phyloP scores from a whole-genome alignment of 1,140 invertebrate species.

The Drosophila saltans region DNA sequence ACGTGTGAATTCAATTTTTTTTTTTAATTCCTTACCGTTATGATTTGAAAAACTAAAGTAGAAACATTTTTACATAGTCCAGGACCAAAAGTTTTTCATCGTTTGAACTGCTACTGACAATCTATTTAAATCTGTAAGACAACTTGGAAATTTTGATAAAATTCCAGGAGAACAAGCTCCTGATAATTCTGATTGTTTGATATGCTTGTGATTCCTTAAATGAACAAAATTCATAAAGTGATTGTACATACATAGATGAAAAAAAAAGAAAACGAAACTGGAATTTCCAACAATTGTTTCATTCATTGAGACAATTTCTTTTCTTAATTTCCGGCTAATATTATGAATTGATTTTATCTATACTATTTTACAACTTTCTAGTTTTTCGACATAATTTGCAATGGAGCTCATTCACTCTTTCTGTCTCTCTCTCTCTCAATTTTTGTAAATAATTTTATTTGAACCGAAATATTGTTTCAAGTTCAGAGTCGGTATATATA shows the following conservation, averaged over 20 bases:
- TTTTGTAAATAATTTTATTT: too few species aligned
- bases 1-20: too few species aligned
- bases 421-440: too few species aligned
- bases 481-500: background rate
- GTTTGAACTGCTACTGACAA: too few species aligned
- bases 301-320: background rate
- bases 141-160: background rate
- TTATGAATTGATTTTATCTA: background rate
- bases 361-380: too few species aligned
- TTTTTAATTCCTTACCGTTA: too few species aligned
- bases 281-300: background rate
- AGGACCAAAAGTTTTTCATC: too few species aligned
- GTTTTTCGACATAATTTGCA: too few species aligned
- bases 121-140: too few species aligned
- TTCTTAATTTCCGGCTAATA: background rate
- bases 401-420: too few species aligned
- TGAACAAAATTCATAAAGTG: background rate
- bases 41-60: too few species aligned
- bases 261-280: background rate
- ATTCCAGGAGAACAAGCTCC: background rate
- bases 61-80: too few species aligned
- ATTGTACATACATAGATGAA: background rate
- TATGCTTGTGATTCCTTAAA: background rate
- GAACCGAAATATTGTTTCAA: background rate
- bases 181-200: background rate